Base-by-base conservation (phyloP, 1,140 invertebrate species). In the Zeugodacus cucurbitae region DNA sequence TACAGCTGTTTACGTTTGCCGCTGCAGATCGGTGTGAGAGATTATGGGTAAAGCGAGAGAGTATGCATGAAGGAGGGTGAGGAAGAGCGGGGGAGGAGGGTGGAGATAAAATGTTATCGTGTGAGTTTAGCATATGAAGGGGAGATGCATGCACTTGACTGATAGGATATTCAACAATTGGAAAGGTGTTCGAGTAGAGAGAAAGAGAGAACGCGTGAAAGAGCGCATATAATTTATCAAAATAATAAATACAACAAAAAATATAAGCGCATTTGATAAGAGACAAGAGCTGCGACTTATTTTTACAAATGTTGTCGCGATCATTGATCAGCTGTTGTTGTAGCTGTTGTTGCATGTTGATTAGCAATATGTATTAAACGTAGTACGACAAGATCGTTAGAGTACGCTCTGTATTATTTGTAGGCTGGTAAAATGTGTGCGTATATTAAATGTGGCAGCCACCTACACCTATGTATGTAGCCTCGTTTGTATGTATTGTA, bases 271-370 rank as follows among this genome's bases (percentile, higher is more conserved):
- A 82, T 82, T 6, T 82, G 74, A 82, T 82, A 82, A 82, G 74
- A 44, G 37, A 17, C 74, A 41, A 82, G 74, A 48, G 74, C 74
- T 82, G 74, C n/a, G 41, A 41, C 74, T 82, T 82, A 82, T 82
- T 82, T 82, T 22, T 44, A 78, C 34, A 20, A 48, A 37, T 44
- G n/a, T 34, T 78, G 74, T 22, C n/a, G 74, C 74, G 26, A 34
- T 37, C n/a, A 4, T 82, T 48, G 26, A 54, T 82, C 32, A 26
- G 14, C 26, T 48, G 32, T 37, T 70, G 44, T 82, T 82, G 22
- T n/a, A 29, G n/a, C 26, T 82, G 22, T 82, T 82, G 37, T 74
- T 41, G 37, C 6, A 22, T 20, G 70, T 20, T 74, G 70, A 82
- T 44, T 82, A 41, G 8, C 11, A 82, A 29, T 22, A 48, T 48